Percentiles rank a stretch among this genome's conserved stretches.
phyloP scores from a whole-genome alignment of 2,113 vertebrate genomes.

The Proteles cristata region DNA sequence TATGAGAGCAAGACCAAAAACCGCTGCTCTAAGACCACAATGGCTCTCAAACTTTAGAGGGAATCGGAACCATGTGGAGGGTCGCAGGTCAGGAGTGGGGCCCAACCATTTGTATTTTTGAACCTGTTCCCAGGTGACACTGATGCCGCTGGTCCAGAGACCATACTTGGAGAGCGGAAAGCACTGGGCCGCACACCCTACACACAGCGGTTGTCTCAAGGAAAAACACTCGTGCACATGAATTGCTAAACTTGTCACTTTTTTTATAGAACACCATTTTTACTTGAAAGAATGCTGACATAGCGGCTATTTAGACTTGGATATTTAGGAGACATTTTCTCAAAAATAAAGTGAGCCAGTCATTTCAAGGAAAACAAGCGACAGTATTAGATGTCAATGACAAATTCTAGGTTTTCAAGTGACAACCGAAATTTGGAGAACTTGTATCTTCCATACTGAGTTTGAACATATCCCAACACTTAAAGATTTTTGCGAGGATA shows the following conservation, averaged over 20 bases:
- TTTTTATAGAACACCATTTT: constrained; percentile 32
- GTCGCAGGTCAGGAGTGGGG: neutral
- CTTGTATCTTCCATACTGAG: neutral
- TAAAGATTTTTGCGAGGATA: constrained; percentile 21
- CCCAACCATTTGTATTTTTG: neutral
- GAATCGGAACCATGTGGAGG: neutral
- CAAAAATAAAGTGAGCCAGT: neutral
- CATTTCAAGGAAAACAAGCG: constrained; percentile 11
- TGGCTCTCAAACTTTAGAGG: neutral
- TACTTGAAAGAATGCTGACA: constrained; percentile 33
- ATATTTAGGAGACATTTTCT: constrained; percentile 17
- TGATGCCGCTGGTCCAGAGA: neutral
- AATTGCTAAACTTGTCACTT: neutral
- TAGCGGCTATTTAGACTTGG: neutral
- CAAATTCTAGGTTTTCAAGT: constrained; percentile 40
- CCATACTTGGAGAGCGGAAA: neutral
- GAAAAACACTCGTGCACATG: neutral
- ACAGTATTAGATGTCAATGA: neutral
- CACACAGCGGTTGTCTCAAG: neutral
- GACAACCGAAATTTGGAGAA: constrained; percentile 44
- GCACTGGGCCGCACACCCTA: too few species aligned
- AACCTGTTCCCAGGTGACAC: neutral
- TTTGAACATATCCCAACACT: neutral
- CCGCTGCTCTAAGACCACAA: neutral
- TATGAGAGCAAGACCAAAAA: neutral